These are phyloP conservation scores for Lepidurus couesii DNA, from an alignment of 1,140 invertebrate species.

Conservation along the genomic window DNA sequence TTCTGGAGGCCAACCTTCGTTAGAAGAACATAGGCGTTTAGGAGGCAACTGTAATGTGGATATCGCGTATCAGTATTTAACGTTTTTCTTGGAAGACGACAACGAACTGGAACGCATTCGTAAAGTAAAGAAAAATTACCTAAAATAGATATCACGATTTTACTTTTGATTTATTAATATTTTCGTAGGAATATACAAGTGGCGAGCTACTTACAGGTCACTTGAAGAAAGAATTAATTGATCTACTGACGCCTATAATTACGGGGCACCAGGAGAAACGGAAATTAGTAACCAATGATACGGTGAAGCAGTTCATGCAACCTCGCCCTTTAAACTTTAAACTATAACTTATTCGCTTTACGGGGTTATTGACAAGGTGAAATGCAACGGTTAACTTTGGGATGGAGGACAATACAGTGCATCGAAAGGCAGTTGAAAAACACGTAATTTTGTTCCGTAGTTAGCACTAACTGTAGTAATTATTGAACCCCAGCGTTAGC, in stretches of 20 bases:
- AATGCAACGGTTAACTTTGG: neutral
- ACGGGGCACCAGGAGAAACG: constrained; percentile 73
- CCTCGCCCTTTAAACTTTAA: constrained; percentile 68
- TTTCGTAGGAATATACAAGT: constrained; percentile 70
- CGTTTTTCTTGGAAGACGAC: constrained; percentile 95
- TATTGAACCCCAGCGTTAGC: neutral
- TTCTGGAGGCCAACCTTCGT: constrained; percentile 86
- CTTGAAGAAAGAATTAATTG: constrained; percentile 87
- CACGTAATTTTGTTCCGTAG: neutral
- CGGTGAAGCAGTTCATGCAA: constrained; percentile 75
- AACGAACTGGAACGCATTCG: constrained; percentile 73
- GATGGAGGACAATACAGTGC: neutral
- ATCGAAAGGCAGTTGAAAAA: neutral
- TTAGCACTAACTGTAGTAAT: neutral
- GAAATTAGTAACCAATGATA: constrained; percentile 76
- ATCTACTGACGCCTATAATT: constrained; percentile 66
- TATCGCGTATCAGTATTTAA: constrained; percentile 91
- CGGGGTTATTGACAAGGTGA: neutral
- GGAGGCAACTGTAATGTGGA: constrained; percentile 96
- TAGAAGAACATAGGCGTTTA: constrained; percentile 83
- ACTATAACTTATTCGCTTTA: constrained; percentile 37
- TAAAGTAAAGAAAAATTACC: constrained; percentile 49
- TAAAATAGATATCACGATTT: constrained; percentile 8
- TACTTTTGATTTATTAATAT: constrained; percentile 31
- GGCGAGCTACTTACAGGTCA: constrained; percentile 89